These are phyloP conservation scores for Pampusana beccarii DNA, from an alignment of 2,113 vertebrate species.

Conservation along the genomic window DNA sequence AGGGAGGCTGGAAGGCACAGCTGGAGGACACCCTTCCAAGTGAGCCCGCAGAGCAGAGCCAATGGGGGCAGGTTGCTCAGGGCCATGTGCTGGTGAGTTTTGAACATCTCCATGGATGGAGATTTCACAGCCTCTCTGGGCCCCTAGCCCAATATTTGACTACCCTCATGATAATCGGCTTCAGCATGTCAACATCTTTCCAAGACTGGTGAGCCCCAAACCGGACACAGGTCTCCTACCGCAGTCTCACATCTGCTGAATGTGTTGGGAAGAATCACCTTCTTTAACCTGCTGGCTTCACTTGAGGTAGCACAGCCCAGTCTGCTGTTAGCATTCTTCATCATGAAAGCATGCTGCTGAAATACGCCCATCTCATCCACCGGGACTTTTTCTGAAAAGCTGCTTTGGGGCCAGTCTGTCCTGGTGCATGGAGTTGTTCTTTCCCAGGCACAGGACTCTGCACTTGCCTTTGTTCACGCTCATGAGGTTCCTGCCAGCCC, in stretches of 20 bases:
- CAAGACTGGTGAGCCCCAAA: neutral
- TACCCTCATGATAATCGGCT: fast-evolving
- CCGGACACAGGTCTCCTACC: too few relatives aligned
- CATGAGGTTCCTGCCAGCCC: neutral
- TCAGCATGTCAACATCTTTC: fast-evolving
- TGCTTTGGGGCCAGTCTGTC: neutral
- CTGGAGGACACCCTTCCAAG: fast-evolving
- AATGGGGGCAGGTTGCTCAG: fast-evolving
- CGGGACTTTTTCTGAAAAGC: neutral
- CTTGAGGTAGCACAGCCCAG: neutral
- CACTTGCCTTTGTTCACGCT: neutral
- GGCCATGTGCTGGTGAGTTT: neutral
- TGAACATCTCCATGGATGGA: too few relatives aligned
- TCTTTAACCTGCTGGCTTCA: neutral
- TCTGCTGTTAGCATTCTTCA: neutral
- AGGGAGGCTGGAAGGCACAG: neutral
- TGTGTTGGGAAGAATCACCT: neutral
- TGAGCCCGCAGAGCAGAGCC: neutral
- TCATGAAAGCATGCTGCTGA: fast-evolving
- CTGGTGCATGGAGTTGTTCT: neutral
- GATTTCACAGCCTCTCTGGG: neutral
- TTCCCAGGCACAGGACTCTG: neutral
- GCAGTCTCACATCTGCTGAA: neutral
- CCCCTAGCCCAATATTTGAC: neutral
- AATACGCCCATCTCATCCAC: neutral